These are phyloP conservation scores for Tortrix viridana DNA, from an alignment of 2,888 invertebrate genomes.

Conservation along the genomic window DNA sequence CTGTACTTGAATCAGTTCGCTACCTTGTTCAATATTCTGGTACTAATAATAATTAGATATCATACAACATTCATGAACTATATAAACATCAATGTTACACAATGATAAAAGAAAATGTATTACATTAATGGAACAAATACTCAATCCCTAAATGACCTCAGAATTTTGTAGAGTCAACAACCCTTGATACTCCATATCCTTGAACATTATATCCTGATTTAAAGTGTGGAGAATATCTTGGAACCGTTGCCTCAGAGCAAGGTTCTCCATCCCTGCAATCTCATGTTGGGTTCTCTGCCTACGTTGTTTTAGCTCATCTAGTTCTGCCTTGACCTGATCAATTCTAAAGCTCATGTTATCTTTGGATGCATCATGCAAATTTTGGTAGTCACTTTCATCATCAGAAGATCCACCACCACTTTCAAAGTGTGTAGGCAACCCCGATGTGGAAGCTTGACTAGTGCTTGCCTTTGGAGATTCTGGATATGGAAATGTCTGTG, in stretches of 20 bases:
- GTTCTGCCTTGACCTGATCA: constrained; percentile 88
- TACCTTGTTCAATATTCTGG: constrained; percentile 9
- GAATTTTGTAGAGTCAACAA: constrained; percentile 70
- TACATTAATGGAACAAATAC: not conserved
- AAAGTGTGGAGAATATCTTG: constrained; percentile 92
- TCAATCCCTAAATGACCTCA: constrained; percentile 65
- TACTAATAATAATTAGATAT: no score
- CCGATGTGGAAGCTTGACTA: constrained; percentile 52
- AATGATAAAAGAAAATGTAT: not conserved
- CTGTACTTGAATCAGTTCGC: constrained; percentile 27
- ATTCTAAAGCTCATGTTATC: constrained; percentile 86
- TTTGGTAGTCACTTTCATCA: constrained; percentile 64
- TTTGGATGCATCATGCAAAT: constrained; percentile 60
- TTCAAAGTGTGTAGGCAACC: constrained; percentile 50
- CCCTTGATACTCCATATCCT: constrained; percentile 87
- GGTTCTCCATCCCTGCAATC: constrained; percentile 93
- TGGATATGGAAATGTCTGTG: constrained; percentile 64
- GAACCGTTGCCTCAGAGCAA: constrained; percentile 91
- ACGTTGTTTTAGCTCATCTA: constrained; percentile 89
- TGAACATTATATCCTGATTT: constrained; percentile 90
- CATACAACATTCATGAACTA: no score
- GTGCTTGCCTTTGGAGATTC: constrained; percentile 53
- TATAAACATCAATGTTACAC: not conserved
- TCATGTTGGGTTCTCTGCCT: constrained; percentile 92
- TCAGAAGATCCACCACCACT: constrained; percentile 62